Conservation (phyloP, 2,797 vertebrate genomes). For the Picus viridis region DNA sequence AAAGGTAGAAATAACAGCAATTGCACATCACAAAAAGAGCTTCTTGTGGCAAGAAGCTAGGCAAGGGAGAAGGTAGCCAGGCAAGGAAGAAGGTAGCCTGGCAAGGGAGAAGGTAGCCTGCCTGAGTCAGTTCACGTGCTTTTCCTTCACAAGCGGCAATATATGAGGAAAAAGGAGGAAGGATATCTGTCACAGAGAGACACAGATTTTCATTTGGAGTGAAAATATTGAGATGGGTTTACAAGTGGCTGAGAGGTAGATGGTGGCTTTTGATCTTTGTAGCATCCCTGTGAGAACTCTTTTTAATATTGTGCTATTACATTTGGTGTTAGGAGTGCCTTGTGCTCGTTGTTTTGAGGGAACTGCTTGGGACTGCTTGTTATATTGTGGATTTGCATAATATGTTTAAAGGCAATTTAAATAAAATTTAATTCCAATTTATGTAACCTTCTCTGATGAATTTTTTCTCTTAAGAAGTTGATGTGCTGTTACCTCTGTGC, state of each 20-base stretch:
- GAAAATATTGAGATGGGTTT: not conserved
- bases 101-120: not conserved
- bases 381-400: conserved; percentile 27
- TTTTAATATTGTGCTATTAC: not conserved
- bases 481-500: conserved; percentile 24
- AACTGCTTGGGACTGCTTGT: not conserved
- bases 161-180: not conserved
- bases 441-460: not conserved
- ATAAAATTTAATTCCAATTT: conserved; percentile 43
- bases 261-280: not conserved
- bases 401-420: conserved; percentile 43
- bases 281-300: not conserved
- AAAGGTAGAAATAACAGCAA: not conserved
- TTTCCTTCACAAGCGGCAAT: not conserved
- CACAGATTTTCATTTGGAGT: not conserved
- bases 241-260: not conserved
- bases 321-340: not conserved
- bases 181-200: not conserved
- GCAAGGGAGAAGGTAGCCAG: not conserved
- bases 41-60: not conserved
- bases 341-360: not conserved
- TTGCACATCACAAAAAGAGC: not conserved
- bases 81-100: not conserved
- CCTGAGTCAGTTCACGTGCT: not conserved
- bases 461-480: not conserved